A percentile compares a stretch with the other conserved stretches of the same genome.
These are phyloP conservation scores for Grus americana DNA, from an alignment of 2,113 vertebrate genomes.

Conservation along the genomic window DNA sequence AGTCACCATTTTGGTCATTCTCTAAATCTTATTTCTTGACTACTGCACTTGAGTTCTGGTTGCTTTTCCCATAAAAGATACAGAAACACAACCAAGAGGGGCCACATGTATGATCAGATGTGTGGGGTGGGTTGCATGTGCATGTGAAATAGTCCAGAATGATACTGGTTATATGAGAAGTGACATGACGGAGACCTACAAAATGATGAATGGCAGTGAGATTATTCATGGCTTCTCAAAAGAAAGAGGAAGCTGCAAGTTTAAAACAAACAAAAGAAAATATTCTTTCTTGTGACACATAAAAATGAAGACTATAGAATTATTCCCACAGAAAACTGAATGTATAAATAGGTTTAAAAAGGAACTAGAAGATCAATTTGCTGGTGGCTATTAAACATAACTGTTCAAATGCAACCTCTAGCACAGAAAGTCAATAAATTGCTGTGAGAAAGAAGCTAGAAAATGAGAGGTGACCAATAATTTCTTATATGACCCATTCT, in stretches of 20 bases:
- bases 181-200: neutral
- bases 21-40: neutral
- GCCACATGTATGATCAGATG: neutral
- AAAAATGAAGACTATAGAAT: neutral
- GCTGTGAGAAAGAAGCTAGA: neutral
- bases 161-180: neutral
- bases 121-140: neutral
- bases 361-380: neutral
- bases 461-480: fast-evolving
- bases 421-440: neutral
- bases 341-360: neutral
- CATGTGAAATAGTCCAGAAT: neutral
- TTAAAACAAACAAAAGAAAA: neutral
- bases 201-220: neutral
- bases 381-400: neutral
- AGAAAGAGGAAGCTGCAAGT: neutral
- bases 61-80: neutral
- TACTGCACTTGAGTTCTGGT: neutral
- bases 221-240: neutral
- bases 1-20: neutral
- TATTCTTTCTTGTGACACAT: neutral
- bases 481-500: neutral
- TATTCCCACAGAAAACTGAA: neutral
- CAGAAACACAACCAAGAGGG: neutral
- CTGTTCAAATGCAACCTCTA: neutral